Evolutionary conservation across 1,140 invertebrate genomes (phyloP).

Genomic region (Holotrichia oblita): DNA sequence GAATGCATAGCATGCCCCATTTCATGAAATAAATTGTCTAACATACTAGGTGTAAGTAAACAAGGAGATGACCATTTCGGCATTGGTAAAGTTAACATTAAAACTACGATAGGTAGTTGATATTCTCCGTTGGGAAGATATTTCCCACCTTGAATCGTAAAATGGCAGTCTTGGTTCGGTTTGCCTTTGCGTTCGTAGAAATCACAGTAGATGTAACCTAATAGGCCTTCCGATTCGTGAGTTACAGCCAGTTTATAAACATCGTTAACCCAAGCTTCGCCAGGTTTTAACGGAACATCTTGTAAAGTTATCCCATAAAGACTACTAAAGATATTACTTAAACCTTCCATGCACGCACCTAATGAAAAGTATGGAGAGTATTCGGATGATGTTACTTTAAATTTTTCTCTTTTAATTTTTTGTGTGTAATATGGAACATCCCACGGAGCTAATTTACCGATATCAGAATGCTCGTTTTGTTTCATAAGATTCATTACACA

Average conservation of each 20-base stretch:
- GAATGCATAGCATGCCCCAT: conserved; percentile 99
- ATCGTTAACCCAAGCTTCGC: conserved; percentile 87
- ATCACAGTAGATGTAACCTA: conserved; percentile 98
- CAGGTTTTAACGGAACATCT: conserved; percentile 71
- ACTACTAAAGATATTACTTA: conserved; percentile 84
- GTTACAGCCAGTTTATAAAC: conserved; percentile 90
- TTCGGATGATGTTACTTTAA: conserved; percentile 74
- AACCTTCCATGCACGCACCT: conserved; percentile 94
- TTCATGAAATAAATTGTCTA: conserved; percentile 99
- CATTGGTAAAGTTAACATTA: conserved; percentile 88
- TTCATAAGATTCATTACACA: conserved; percentile 80
- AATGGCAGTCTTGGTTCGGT: conserved; percentile 97
- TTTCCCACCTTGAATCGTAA: conserved; percentile 95
- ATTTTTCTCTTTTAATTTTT: conserved; percentile 74
- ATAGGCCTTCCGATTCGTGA: conserved; percentile 77
- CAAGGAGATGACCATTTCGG: conserved; percentile 81
- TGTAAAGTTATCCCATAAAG: conserved; percentile 84
- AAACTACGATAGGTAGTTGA: conserved; percentile 91
- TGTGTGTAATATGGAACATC: conserved; percentile 85
- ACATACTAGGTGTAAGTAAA: conserved; percentile 81
- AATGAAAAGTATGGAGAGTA: conserved; percentile 92
- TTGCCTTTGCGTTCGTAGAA: conserved; percentile 91
- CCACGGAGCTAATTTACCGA: conserved; percentile 75
- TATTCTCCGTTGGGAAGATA: conserved; percentile 82
- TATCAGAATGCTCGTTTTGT: conserved; percentile 63